A percentile compares a stretch with the other conserved stretches of the same genome.
phyloP scores from a whole-genome alignment of 2,797 vertebrate genomes.

The Falco columbarius region DNA sequence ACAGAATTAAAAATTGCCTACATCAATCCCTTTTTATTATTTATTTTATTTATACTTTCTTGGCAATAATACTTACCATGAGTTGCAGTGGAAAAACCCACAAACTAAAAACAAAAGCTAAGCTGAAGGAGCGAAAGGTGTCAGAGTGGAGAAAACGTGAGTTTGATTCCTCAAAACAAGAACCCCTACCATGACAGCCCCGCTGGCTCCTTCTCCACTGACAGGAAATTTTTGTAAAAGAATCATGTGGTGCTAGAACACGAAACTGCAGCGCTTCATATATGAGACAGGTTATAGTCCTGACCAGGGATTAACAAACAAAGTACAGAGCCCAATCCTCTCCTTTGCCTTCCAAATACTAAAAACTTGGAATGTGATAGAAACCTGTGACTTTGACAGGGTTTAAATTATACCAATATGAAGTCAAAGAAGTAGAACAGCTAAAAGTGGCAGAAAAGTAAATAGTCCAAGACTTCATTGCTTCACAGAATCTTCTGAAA shows the following conservation, averaged over 20 bases:
- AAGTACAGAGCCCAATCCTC: background rate
- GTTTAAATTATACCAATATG: background rate
- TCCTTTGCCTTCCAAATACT: background rate
- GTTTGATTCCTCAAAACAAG: background rate
- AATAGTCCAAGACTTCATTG: background rate
- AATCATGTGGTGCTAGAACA: constrained; percentile 42
- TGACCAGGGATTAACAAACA: background rate
- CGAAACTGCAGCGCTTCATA: background rate
- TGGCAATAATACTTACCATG: background rate
- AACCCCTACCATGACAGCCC: background rate
- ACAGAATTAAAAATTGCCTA: background rate
- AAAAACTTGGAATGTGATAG: background rate
- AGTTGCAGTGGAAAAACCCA: background rate
- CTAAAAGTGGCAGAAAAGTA: background rate
- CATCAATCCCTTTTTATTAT: background rate
- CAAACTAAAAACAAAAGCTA: background rate
- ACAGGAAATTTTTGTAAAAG: constrained; percentile 43
- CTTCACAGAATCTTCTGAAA: background rate
- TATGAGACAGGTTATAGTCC: background rate
- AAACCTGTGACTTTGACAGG: background rate
- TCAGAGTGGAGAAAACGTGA: background rate
- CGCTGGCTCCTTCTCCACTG: background rate
- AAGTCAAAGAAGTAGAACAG: background rate
- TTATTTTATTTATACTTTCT: background rate
- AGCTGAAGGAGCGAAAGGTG: background rate